Base-by-base conservation (phyloP, 2,797 vertebrate species). In the Eurystomus glaucurus region DNA sequence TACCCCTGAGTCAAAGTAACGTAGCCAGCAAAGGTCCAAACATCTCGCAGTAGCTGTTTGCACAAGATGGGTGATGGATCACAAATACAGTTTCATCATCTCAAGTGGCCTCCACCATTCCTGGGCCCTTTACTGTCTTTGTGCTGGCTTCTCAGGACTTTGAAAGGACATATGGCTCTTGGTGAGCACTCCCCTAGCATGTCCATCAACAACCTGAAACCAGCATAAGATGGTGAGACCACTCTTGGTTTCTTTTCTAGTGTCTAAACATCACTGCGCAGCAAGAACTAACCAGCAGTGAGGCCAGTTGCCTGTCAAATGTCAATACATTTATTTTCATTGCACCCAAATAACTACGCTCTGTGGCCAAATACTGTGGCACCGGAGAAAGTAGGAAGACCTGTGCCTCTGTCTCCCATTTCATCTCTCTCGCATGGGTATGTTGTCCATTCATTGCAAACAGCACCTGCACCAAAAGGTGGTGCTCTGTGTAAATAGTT, bases 391-490 rank as follows among this genome's bases (percentile, higher is more conserved):
- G n/a, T 55, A 57, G 15, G 11, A 57, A 35, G 22, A 55, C 22
- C 33, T 46, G 8, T 69, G 11, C 14, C 37, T 57, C 37, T 37
- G 12, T 9, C 35, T 91, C 17, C n/a, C 48, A 2, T 21, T 64
- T 29, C 2, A 1, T 25, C n/a, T 55, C 25, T 58, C 26, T 35
- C 29, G 9, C 2, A 2, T 18, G 37, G 9, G 6, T 7, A 33
- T 0, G 0, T 18, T 14, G 21, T 11, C 0, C 5, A n/a, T 9
- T 52, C 31, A 46, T 37, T 76, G 66, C 51, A 91, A 79, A 60
- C 14, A 70, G 66, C 13, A 66, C 70, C 93, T 60, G 43, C 60
- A 66, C 64, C 60, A 60, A 96, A 83, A 93, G 64, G 64, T 77
- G 60, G 23, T 94, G 85, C 55, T 91, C 89, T 77, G 87, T 28